Evolutionary conservation across 2,797 vertebrate species (phyloP).

Genomic region (Knipowitschia caucasica): DNA sequence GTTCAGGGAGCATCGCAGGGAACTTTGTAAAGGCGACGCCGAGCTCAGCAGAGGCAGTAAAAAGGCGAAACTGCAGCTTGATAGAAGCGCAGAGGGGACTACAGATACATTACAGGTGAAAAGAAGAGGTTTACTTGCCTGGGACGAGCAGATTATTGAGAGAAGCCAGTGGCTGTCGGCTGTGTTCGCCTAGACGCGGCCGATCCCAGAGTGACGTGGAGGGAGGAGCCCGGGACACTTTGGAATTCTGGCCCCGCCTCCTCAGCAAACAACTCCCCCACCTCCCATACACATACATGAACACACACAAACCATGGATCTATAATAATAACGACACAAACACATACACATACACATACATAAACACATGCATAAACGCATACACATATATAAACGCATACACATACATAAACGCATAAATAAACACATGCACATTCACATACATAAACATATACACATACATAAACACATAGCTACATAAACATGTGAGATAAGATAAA

Average conservation of each 20-base stretch:
- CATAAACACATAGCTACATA: too few relatives aligned
- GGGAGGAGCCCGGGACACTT: constrained; percentile 57
- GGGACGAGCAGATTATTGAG: constrained; percentile 21
- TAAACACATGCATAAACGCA: too few relatives aligned
- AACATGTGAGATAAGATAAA: too few relatives aligned
- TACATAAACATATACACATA: too few relatives aligned
- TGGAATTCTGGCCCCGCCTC: constrained; percentile 70
- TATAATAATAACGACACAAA: too few relatives aligned
- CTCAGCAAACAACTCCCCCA: constrained; percentile 5
- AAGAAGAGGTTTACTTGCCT: constrained; percentile 37
- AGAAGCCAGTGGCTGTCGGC: constrained; percentile 48
- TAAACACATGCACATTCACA: too few relatives aligned
- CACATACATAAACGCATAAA: too few relatives aligned
- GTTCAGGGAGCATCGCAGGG: constrained; percentile 44
- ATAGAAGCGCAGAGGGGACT: too few relatives aligned
- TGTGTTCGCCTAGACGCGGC: constrained; percentile 42
- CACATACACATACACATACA: too few relatives aligned
- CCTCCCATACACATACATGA: neutral
- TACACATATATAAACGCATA: too few relatives aligned
- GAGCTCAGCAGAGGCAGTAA: neutral
- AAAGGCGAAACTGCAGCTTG: neutral
- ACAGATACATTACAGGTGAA: neutral
- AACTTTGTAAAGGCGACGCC: constrained; percentile 46
- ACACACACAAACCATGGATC: neutral
- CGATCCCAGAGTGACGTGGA: constrained; percentile 71